Conservation (phyloP, 92 coral and sea anemone genomes). For the Siderastrea radians region DNA sequence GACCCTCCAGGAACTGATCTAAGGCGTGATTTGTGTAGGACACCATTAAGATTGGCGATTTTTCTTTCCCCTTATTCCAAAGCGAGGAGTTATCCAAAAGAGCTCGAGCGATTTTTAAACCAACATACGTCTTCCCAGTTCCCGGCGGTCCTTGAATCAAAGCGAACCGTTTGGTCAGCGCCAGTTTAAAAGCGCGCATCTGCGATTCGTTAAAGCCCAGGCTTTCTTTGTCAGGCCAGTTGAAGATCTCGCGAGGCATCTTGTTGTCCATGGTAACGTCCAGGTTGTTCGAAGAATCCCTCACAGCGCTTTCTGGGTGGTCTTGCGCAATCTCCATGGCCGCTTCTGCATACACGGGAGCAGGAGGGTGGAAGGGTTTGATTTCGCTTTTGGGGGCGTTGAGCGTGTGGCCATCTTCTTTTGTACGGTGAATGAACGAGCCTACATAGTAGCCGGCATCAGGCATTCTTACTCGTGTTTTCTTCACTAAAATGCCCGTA, state of each 20-base stretch:
- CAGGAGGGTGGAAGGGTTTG: not conserved
- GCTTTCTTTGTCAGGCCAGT: conserved; percentile 88
- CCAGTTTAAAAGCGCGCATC: conserved; percentile 85
- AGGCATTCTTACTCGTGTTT: too few species aligned
- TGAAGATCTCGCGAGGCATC: conserved; percentile 21
- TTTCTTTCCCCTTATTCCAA: conserved; percentile 48
- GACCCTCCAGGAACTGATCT: conserved; percentile 93
- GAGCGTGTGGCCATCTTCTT: not conserved
- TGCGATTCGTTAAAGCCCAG: conserved; percentile 92
- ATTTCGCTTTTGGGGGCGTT: not conserved
- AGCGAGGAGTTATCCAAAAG: conserved; percentile 68
- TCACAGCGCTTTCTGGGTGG: not conserved
- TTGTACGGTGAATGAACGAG: not conserved
- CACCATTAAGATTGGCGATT: conserved; percentile 85
- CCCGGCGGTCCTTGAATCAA: conserved; percentile 99
- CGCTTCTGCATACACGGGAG: not conserved
- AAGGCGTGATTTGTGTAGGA: conserved; percentile 95
- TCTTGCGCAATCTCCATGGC: not conserved
- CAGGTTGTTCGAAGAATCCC: not conserved
- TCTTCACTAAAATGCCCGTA: not conserved
- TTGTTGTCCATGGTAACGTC: conserved; percentile 15
- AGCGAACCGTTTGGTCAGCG: conserved; percentile 86
- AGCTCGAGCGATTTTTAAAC: conserved; percentile 88
- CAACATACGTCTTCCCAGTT: conserved; percentile 95
- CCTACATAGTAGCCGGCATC: too few species aligned